Base-by-base conservation (phyloP, 2,888 invertebrate genomes). In the Lithophane semibrunnea region DNA sequence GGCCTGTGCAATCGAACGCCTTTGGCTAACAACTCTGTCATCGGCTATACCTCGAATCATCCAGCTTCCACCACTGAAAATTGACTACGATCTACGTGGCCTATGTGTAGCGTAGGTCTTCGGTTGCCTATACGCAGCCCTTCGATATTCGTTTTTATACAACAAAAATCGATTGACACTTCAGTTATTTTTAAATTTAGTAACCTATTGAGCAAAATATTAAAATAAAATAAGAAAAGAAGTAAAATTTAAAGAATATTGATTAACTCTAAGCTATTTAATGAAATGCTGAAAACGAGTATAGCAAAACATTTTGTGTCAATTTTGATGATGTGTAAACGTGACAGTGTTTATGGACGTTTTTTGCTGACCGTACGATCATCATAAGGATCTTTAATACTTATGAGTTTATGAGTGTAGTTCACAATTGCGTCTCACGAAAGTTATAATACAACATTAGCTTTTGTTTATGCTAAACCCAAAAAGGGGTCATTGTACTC, bases 391-490 rank as follows among this genome's bases (percentile, higher is more conserved):
- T 63, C 44, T 52, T n/a, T 37, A 37, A 37, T 37, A 2, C 37
- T 37, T 37, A 42, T 8, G 21, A 8, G 21, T n/a, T n/a, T n/a
- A n/a, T n/a, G n/a, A n/a, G n/a, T n/a, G n/a, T n/a, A n/a, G n/a
- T n/a, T n/a, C n/a, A n/a, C n/a, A n/a, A n/a, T 44, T 29, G 12
- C 49, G 5, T 67, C 16, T 5, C 9, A 37, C 1, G 10, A 68
- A 68, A 37, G 16, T 68, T 37, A 52, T 21, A 67, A 58, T 49
- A n/a, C n/a, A n/a, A n/a, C n/a, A n/a, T n/a, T n/a, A n/a, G n/a
- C n/a, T n/a, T n/a, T n/a, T n/a, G n/a, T n/a, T n/a, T n/a, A n/a
- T n/a, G n/a, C n/a, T n/a, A n/a, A n/a, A n/a, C n/a, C n/a, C n/a
- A n/a, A n/a, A n/a, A n/a, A n/a, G n/a, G n/a, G n/a, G n/a, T n/a